Percentiles rank a stretch among this genome's conserved stretches.
phyloP scores from a whole-genome alignment of 2,888 invertebrate species.

The Amphiduros pacificus region DNA sequence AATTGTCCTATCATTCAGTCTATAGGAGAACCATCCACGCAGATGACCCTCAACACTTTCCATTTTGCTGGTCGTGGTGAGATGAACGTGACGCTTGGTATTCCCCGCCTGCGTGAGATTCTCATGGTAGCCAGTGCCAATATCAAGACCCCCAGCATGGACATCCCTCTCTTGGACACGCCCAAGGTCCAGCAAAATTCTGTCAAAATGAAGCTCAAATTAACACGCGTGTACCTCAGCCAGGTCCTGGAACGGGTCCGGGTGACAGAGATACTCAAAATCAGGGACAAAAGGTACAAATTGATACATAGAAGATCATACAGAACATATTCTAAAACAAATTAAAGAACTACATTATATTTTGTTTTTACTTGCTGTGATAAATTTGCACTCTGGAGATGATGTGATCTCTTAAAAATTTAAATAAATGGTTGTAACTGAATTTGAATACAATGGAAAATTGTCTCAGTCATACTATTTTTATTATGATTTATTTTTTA shows the following conservation, averaged over 20 bases:
- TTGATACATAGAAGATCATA: no score
- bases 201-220: conserved; percentile 67
- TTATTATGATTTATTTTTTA: no score
- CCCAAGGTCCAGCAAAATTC: conserved; percentile 63
- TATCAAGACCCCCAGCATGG: conserved; percentile 95
- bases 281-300: conserved; percentile 1
- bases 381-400: no score
- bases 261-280: conserved; percentile 2
- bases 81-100: conserved; percentile 99
- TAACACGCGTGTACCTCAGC: not conserved
- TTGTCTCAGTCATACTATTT: no score
- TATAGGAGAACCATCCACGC: conserved; percentile 98
- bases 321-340: no score
- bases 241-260: not conserved
- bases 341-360: no score
- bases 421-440: no score
- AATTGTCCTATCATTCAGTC: conserved; percentile 64
- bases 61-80: conserved; percentile 99
- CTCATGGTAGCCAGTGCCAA: conserved; percentile 91
- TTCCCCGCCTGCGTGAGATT: conserved; percentile 94
- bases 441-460: no score
- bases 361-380: no score
- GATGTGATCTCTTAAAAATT: no score
- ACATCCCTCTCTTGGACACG: conserved; percentile 75
- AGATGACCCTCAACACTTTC: conserved; percentile 99